Base-by-base conservation (phyloP, 2,113 vertebrate species). In the Nerophis lumbriciformis region DNA sequence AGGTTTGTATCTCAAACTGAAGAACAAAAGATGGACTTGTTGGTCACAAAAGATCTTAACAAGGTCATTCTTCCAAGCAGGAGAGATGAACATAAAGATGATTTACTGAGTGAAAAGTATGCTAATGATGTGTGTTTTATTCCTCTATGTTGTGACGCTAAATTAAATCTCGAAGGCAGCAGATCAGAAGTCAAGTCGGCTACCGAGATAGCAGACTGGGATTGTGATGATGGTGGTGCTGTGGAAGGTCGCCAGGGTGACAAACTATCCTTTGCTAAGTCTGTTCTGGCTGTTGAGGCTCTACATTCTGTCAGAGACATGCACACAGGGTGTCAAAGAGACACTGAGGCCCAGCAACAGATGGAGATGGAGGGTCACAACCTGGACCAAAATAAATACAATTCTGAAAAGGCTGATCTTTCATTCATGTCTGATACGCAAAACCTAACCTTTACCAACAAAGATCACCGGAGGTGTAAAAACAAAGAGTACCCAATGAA, bases 261-360 rank as follows among this genome's bases (percentile, higher is more conserved):
- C 56, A 80, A 57, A 54, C 71, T 47, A 81, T 73, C 79, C 1
- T 8, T 47, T 54, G 57, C 75, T 65, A 79, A 82, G 76, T 72
- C 65, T 48, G 62, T 65, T 66, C 65, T 81, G 75, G 77, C 69
- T 62, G 59, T 0, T 50, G 63, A 77, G 61, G 42, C 63, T 69
- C 78, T 61, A 73, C 63, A 73, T 63, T 65, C 66, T 79, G 76
- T 63, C 15, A 7, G 8, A 48, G 67, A 71, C n/a, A 53, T 72
- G 48, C 16, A n/a, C 53, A 51, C 61, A 28, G 54, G 10, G 42
- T 66, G 76, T 78, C 76, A 71, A 50, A 79, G 39, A 56, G 59
- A 74, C 45, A 45, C 54, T 74, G 81, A 81, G 61, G 13, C 42
- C 59, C 73, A 74, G 67, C 75, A 77, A 66, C 79, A 79, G 65